Evolutionary conservation across 2,113 vertebrate species (phyloP).

Genomic region (Poeciliopsis prolifica): DNA sequence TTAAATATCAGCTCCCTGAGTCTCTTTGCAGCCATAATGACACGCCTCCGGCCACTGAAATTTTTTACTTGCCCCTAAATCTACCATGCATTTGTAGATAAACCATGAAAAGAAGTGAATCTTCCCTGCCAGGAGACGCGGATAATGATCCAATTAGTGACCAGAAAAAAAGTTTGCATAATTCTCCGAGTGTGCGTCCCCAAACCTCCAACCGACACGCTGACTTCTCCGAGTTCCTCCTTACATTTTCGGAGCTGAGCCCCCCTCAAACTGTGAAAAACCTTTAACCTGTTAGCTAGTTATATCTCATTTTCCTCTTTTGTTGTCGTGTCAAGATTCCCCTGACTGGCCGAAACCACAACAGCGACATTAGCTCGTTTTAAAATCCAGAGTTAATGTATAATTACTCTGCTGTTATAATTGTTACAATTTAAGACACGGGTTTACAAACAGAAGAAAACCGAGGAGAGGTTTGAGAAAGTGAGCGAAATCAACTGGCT

Average conservation of each 20-base stretch:
- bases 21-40: not conserved
- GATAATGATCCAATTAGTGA: conserved; percentile 5
- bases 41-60: conserved; percentile 5
- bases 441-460: not conserved
- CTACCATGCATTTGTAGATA: not conserved
- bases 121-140: not conserved
- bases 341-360: conserved; percentile 20
- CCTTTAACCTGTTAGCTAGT: conserved; percentile 10
- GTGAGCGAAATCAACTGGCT: conserved; percentile 48
- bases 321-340: conserved; percentile 53
- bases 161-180: conserved; percentile 17
- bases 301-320: conserved; percentile 41
- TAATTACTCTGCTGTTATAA: conserved; percentile 24
- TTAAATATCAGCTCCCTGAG: conserved; percentile 3
- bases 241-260: not conserved
- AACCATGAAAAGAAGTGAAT: not conserved
- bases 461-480: conserved; percentile 20
- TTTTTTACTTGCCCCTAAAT: conserved; percentile 4
- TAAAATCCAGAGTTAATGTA: conserved; percentile 3
- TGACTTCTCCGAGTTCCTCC: not conserved
- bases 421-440: not conserved
- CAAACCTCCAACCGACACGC: not conserved
- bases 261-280: conserved; percentile 3
- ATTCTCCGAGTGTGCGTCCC: not conserved
- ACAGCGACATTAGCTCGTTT: conserved; percentile 31